A percentile compares a stretch with the other conserved stretches of the same genome.
phyloP scores from a whole-genome alignment of 2,113 vertebrate genomes.

The Spea bombifrons region DNA sequence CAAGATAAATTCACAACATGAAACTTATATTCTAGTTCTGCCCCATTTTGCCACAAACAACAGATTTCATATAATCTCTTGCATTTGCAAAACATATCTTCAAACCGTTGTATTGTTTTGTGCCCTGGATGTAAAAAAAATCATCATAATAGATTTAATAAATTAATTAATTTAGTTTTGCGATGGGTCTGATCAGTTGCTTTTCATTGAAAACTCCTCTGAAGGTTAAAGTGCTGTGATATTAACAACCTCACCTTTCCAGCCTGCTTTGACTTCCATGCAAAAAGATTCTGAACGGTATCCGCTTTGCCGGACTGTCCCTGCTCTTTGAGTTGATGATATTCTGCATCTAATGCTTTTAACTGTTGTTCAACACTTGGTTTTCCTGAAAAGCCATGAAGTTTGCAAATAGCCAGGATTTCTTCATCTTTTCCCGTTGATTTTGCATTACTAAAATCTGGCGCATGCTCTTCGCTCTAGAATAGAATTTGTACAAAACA shows the following conservation, averaged over 20 bases:
- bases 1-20: too few species aligned
- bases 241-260: conserved; percentile 53
- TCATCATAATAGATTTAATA: too few species aligned
- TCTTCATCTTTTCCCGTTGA: conserved; percentile 60
- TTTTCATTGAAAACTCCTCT: not conserved
- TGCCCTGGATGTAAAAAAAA: too few species aligned
- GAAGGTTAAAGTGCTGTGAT: not conserved
- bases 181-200: not conserved
- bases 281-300: conserved; percentile 63
- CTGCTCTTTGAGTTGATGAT: conserved; percentile 62
- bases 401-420: conserved; percentile 63
- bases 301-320: conserved; percentile 61
- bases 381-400: conserved; percentile 58
- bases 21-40: too few species aligned
- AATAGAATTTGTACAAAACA: not conserved
- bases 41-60: too few species aligned
- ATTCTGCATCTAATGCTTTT: conserved; percentile 64
- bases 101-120: too few species aligned
- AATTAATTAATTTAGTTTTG: not conserved
- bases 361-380: conserved; percentile 62
- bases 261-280: conserved; percentile 63
- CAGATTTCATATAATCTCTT: too few species aligned
- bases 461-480: conserved; percentile 51
- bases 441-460: conserved; percentile 56
- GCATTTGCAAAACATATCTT: too few species aligned